Percentiles rank a stretch among this genome's conserved stretches.
phyloP scores from a whole-genome alignment of 2,888 invertebrate species.

The Dorcus hopei region DNA sequence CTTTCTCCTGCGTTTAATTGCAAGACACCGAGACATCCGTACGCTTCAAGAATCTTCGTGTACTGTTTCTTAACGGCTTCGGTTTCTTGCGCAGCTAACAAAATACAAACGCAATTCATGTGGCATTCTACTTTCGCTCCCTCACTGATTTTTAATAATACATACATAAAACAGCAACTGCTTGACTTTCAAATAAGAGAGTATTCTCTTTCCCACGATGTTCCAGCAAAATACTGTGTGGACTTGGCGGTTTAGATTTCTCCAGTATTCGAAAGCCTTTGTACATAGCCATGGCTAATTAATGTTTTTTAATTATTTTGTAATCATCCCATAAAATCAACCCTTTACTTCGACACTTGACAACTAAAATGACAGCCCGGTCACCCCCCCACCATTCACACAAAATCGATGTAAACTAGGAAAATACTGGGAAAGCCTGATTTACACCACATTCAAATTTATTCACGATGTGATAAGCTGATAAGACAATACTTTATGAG shows the following conservation, averaged over 20 bases:
- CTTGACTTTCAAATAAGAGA: constrained; percentile 88
- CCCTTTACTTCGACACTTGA: constrained; percentile 8
- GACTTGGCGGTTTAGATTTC: constrained; percentile 80
- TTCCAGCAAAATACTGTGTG: constrained; percentile 87
- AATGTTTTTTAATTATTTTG: constrained; percentile 5
- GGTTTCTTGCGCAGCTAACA: constrained; percentile 75
- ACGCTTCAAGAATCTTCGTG: constrained; percentile 88
- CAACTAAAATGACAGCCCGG: not conserved
- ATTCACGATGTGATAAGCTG: too few relatives aligned
- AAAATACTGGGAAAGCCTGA: too few relatives aligned
- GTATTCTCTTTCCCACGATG: constrained; percentile 84
- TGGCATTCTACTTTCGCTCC: not conserved
- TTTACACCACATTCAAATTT: too few relatives aligned
- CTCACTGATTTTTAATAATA: constrained; percentile 22
- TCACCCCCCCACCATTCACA: not conserved
- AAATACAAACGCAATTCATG: constrained; percentile 14
- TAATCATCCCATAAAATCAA: constrained; percentile 1
- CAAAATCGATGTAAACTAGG: not conserved
- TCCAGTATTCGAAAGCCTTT: constrained; percentile 89
- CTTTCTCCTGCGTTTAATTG: constrained; percentile 83
- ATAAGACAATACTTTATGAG: too few relatives aligned
- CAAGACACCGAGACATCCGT: constrained; percentile 93
- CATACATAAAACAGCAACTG: constrained; percentile 80
- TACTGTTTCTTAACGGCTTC: constrained; percentile 88
- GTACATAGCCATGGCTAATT: constrained; percentile 79